Evolutionary conservation across 2,888 invertebrate species (phyloP).

Genomic region (Mythimna loreyi): DNA sequence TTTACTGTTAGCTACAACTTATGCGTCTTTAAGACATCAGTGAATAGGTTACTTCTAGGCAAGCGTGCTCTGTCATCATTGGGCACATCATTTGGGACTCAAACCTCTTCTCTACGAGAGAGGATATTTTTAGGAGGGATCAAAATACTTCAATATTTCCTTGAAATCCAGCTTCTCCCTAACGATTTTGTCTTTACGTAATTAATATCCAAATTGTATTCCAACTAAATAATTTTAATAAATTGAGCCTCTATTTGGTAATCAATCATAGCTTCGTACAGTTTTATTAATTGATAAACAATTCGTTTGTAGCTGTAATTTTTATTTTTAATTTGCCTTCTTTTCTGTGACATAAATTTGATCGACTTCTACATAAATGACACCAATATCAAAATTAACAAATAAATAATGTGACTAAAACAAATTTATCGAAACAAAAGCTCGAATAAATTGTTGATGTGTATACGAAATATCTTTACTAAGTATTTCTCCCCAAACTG

Average conservation of each 20-base stretch:
- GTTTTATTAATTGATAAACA: not conserved
- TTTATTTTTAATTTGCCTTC: too few species aligned
- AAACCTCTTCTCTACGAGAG: too few species aligned
- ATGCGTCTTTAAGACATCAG: too few species aligned
- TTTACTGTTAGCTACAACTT: too few species aligned
- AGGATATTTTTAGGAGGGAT: too few species aligned
- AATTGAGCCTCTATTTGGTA: not conserved
- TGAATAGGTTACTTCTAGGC: too few species aligned
- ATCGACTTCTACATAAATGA: too few species aligned
- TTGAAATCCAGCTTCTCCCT: not conserved
- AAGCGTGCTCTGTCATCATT: too few species aligned
- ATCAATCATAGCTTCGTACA: constrained; percentile 19
- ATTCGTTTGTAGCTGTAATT: too few species aligned
- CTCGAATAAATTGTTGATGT: not conserved
- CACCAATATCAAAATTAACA: too few species aligned
- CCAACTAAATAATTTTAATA: not conserved
- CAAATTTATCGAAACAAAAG: not conserved
- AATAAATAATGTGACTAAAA: not conserved
- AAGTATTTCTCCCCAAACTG: constrained; percentile 4
- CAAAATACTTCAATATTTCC: not conserved
- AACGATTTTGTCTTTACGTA: not conserved
- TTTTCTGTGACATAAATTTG: too few species aligned
- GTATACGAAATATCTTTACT: constrained; percentile 16
- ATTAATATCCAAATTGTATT: constrained; percentile 1
- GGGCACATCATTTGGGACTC: too few species aligned